These are phyloP conservation scores for Microcebus lehilahytsara DNA, from an alignment of 2,113 vertebrate genomes.

Conservation along the genomic window DNA sequence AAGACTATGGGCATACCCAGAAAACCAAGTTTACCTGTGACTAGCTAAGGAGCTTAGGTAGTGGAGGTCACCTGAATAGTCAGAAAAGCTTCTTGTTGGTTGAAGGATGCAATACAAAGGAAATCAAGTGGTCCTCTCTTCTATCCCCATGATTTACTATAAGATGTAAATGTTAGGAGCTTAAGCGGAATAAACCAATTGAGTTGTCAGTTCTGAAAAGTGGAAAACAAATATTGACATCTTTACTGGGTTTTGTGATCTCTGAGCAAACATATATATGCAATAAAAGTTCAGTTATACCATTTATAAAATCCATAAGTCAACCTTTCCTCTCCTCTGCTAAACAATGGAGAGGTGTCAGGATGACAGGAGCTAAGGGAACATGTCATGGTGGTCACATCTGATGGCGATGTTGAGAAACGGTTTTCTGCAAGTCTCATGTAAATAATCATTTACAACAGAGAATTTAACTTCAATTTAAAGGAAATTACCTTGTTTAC, in stretches of 20 bases:
- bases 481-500: not conserved
- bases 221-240: not conserved
- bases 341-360: not conserved
- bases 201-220: not conserved
- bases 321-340: not conserved
- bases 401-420: not conserved
- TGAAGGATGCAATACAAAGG: not conserved
- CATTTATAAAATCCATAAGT: not conserved
- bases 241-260: not conserved
- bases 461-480: constrained; percentile 26
- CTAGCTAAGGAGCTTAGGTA: not conserved
- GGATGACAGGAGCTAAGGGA: not conserved
- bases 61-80: not conserved
- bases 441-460: not conserved
- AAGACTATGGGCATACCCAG: not conserved
- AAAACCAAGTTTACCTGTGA: not conserved
- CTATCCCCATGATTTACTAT: not conserved
- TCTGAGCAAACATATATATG: not conserved
- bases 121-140: not conserved
- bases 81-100: not conserved
- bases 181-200: not conserved
- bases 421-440: not conserved
- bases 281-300: not conserved
- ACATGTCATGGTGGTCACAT: not conserved
- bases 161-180: not conserved